phyloP scores from a whole-genome alignment of 2,888 invertebrate genomes.

The Orchesellides sinensis region DNA sequence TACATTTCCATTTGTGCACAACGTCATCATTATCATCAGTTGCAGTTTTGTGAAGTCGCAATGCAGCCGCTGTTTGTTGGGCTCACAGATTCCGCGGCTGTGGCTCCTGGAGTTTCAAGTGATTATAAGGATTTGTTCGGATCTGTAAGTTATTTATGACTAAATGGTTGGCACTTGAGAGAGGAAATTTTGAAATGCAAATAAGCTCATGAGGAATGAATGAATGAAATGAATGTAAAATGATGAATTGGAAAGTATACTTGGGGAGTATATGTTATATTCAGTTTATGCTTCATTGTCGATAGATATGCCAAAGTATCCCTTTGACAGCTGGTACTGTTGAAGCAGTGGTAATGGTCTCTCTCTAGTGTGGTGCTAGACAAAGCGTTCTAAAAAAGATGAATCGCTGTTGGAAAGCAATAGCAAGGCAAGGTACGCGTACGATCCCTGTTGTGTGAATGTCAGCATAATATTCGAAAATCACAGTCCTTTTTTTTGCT shows the following conservation, averaged over 20 bases:
- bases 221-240: constrained; percentile 51
- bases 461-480: no score
- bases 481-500: constrained; percentile 35
- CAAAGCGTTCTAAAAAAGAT: constrained; percentile 39
- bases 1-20: not conserved
- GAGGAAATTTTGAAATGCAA: constrained; percentile 55
- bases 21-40: not conserved
- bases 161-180: constrained; percentile 38
- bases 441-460: not conserved
- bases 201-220: constrained; percentile 48
- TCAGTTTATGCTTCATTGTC: no score
- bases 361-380: constrained; percentile 16
- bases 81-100: constrained; percentile 17
- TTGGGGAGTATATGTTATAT: not conserved
- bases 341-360: not conserved
- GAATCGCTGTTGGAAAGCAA: not conserved
- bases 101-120: constrained; percentile 22
- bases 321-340: constrained; percentile 53
- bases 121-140: constrained; percentile 54
- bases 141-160: constrained; percentile 48
- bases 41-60: not conserved
- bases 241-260: constrained; percentile 50
- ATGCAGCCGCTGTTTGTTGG: not conserved
- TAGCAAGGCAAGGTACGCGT: constrained; percentile 12
- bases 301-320: constrained; percentile 29